phyloP scores from a whole-genome alignment of 92 coral and sea anemone genomes.

The Blastomussa wellsi region DNA sequence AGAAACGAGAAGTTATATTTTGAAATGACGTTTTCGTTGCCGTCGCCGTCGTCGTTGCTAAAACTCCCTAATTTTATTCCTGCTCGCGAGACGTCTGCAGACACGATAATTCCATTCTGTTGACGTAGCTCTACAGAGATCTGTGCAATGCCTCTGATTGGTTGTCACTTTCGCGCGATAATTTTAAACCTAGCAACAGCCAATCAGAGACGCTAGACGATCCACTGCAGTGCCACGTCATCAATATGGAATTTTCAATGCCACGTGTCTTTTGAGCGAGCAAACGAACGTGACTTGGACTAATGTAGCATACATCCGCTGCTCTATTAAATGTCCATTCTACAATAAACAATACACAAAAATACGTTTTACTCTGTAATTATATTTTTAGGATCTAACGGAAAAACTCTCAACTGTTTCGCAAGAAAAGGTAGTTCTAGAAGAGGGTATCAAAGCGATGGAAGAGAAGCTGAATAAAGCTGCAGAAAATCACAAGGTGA shows the following conservation, averaged over 20 bases:
- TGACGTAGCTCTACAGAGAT: background rate
- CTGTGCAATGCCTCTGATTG: background rate
- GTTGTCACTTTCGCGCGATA: background rate
- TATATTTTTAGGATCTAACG: slow-evolving; percentile 23
- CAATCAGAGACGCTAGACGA: background rate
- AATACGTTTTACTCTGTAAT: background rate
- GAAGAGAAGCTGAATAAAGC: slow-evolving; percentile 2
- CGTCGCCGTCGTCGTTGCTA: too few species aligned
- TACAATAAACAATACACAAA: too few species aligned
- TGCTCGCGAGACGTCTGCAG: background rate
- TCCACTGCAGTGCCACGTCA: background rate
- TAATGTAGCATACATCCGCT: background rate
- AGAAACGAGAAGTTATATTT: too few species aligned
- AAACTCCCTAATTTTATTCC: too few species aligned
- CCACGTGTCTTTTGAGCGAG: background rate
- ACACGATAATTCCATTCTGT: background rate
- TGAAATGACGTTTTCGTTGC: too few species aligned
- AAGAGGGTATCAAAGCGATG: slow-evolving; percentile 3
- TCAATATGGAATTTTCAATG: background rate
- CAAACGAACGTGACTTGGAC: too few species aligned
- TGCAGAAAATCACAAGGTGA: slow-evolving; percentile 30
- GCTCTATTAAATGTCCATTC: background rate
- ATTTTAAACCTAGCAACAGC: background rate
- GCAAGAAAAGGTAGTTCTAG: slow-evolving; percentile 17
- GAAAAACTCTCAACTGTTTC: slow-evolving; percentile 1